A percentile compares a stretch with the other conserved stretches of the same genome.
Conservation (phyloP, 2,797 vertebrate genomes). For the Dendrocincla fuliginosa region DNA sequence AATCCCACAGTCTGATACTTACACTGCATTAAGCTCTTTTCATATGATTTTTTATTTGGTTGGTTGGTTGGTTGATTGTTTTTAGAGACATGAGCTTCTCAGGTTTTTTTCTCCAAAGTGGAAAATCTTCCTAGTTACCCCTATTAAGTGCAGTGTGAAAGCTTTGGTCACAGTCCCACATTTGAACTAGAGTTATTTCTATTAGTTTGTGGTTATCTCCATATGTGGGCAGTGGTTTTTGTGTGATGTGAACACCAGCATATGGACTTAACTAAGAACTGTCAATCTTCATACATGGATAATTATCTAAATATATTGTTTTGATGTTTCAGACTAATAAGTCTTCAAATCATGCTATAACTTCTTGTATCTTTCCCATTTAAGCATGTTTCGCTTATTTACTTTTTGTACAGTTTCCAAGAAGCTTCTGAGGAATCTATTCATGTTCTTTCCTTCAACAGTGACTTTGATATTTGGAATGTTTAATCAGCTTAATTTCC, state of each 20-base stretch:
- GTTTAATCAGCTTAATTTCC: background rate
- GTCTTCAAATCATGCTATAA: background rate
- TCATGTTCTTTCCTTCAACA: background rate
- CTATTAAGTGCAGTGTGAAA: background rate
- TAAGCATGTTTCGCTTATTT: background rate
- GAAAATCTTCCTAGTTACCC: background rate
- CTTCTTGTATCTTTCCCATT: background rate
- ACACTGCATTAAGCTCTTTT: background rate
- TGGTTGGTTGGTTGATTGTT: background rate
- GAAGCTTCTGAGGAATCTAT: background rate
- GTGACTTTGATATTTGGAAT: background rate
- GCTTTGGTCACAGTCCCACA: background rate
- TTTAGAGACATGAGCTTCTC: background rate
- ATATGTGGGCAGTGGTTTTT: background rate
- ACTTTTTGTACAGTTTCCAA: background rate
- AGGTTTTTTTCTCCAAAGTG: background rate
- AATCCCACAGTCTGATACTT: background rate
- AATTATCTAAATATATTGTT: background rate
- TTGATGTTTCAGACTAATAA: background rate
- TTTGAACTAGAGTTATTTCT: background rate
- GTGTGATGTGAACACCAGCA: background rate
- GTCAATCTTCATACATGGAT: background rate
- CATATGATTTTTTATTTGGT: background rate
- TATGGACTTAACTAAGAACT: background rate
- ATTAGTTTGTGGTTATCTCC: background rate